Evolutionary conservation across 1,140 invertebrate genomes (phyloP), one percentile per base, ranked within the genome.

Genomic region (Drosophila takahashii): DNA sequence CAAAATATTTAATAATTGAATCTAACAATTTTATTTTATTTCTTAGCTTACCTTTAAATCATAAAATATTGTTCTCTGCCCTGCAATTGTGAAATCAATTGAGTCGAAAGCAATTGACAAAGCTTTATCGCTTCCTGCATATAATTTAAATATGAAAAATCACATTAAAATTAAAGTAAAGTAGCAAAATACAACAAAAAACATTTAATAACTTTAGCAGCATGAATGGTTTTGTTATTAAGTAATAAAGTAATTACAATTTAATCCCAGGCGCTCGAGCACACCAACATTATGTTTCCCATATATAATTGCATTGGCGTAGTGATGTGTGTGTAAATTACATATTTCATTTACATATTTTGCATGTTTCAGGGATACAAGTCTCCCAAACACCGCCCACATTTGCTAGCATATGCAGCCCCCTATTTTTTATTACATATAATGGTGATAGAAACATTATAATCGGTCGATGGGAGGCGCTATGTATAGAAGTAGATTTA

Each of bases 181-280:
- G 57, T 18, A 37, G n/a, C 37, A 42, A 50, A 39, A 15, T 27
- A 34, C 26, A 27, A 27, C 48, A 58, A 53, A 73, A 66, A 69
- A 60, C 22, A 42, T 48, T 77, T 85, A 86, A 85, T 85, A 85
- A 74, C 81, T 85, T 85, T 65, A 81, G 77, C 81, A 65, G 81
- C 81, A 73, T 85, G 81, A 84, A 85, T 80, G 81, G 73, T 84
- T 84, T 84, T 85, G 81, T 84, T 84, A 85, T 85, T 85, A 85
- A 85, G 81, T 84, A 84, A 84, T 84, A 84, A 85, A 84, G 81
- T 84, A 84, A 84, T 84, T 84, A 84, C 77, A 84, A 77, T 77
- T 85, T 84, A 84, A 84, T 84, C 81, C 73, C 77, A 32, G 73
- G 62, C 79, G 59, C 57, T 61, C 58, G 41, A 69, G 58, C 41